phyloP scores from a whole-genome alignment of 2,888 invertebrate genomes.

The Amphipoea lucens region DNA sequence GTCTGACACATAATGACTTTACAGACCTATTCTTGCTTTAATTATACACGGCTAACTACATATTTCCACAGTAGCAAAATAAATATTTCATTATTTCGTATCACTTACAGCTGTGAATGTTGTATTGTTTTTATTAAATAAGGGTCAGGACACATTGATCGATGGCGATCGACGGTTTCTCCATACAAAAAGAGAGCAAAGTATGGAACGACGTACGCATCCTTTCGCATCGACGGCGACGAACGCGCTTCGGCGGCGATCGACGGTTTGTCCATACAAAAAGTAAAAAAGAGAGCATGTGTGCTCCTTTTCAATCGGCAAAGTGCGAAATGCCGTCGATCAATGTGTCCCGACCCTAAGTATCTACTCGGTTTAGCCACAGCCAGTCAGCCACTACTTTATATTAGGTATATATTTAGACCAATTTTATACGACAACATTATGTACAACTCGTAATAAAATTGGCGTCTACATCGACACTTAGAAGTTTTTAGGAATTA shows the following conservation, averaged over 20 bases:
- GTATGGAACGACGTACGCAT: no score
- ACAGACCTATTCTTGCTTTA: slow-evolving; percentile 41
- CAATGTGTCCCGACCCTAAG: background rate
- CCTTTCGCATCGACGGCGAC: no score
- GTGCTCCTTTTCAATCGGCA: no score
- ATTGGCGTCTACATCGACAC: slow-evolving; percentile 26
- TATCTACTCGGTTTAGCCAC: slow-evolving; percentile 45
- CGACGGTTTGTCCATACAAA: no score
- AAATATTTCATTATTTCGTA: slow-evolving; percentile 61
- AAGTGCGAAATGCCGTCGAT: no score
- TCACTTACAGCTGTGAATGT: slow-evolving; percentile 52
- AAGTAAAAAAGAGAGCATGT: no score
- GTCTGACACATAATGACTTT: slow-evolving; percentile 25
- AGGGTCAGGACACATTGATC: no score
- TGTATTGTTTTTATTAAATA: slow-evolving; percentile 32
- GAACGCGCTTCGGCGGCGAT: no score
- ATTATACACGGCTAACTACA: slow-evolving; percentile 40
- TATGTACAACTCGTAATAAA: slow-evolving; percentile 42
- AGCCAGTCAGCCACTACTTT: slow-evolving; percentile 50
- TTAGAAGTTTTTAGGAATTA: slow-evolving; percentile 23
- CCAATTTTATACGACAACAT: slow-evolving; percentile 25
- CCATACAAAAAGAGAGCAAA: no score
- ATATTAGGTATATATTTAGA: slow-evolving; percentile 22
- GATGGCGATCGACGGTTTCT: no score
- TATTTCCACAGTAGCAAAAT: slow-evolving; percentile 66